phyloP scores from a whole-genome alignment of 1,140 invertebrate species.

The Charaxes varanes region DNA sequence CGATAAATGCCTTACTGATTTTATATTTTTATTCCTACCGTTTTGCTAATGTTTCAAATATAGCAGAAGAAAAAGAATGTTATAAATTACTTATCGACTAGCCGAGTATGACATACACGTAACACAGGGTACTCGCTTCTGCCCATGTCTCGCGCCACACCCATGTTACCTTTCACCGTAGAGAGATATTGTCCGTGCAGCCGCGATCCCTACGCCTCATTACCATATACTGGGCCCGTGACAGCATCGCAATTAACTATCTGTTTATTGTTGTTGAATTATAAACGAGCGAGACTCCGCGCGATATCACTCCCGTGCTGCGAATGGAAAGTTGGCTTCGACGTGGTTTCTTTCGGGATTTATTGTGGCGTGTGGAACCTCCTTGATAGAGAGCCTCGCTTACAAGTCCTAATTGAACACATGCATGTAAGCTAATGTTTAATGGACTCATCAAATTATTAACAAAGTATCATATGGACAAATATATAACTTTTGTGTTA shows the following conservation, averaged over 20 bases:
- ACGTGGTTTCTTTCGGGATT: conserved; percentile 1
- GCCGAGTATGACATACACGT: too few species aligned
- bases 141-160: conserved; percentile 18
- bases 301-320: conserved; percentile 58
- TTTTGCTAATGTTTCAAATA: too few species aligned
- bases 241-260: conserved; percentile 72
- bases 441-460: too few species aligned
- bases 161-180: conserved; percentile 63
- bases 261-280: conserved; percentile 72
- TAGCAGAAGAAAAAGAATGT: too few species aligned
- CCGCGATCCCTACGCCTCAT: conserved; percentile 66
- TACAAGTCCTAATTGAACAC: conserved; percentile 1
- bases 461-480: too few species aligned
- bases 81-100: too few species aligned
- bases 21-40: too few species aligned
- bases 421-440: too few species aligned
- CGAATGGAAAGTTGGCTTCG: conserved; percentile 29
- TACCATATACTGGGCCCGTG: conserved; percentile 70
- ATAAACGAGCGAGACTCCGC: conserved; percentile 49
- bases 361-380: conserved; percentile 4
- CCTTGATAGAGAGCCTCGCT: neutral
- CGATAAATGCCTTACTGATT: too few species aligned
- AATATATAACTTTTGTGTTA: too few species aligned
- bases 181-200: conserved; percentile 66
- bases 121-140: too few species aligned